These are phyloP conservation scores for Argya squamiceps DNA, from an alignment of 2,797 vertebrate genomes.

Conservation along the genomic window DNA sequence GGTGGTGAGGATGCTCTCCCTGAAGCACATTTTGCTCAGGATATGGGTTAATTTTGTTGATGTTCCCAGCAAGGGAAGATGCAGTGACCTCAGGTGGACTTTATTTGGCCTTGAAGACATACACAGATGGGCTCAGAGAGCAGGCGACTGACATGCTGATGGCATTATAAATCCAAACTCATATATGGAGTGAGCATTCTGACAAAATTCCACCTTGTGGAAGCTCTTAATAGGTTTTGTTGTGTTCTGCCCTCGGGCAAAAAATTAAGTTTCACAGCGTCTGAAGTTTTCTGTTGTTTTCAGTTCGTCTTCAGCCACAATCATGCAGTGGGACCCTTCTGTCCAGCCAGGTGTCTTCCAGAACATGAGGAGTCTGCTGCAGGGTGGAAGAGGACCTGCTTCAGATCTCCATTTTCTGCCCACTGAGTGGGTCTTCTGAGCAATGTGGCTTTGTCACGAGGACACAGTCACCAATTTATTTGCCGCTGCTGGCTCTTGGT, in stretches of 20 bases:
- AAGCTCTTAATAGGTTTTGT: not conserved
- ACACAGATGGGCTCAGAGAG: not conserved
- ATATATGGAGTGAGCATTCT: not conserved
- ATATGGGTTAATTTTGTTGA: not conserved
- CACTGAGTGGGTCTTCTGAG: not conserved
- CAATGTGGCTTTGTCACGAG: not conserved
- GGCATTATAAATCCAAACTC: not conserved
- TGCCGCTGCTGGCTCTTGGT: not conserved
- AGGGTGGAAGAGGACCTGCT: not conserved
- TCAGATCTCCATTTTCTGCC: not conserved
- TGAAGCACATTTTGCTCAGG: not conserved
- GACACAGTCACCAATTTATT: not conserved
- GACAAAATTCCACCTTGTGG: not conserved
- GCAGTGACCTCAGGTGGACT: not conserved
- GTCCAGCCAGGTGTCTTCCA: not conserved
- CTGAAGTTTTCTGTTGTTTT: not conserved
- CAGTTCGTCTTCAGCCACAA: not conserved
- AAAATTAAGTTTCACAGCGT: not conserved
- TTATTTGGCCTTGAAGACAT: not conserved
- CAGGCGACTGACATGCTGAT: rapidly evolving
- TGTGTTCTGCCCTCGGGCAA: not conserved
- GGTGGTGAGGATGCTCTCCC: not conserved
- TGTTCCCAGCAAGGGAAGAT: not conserved
- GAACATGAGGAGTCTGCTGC: not conserved
- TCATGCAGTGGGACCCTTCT: not conserved